A percentile compares a stretch with the other conserved stretches of the same genome.
Evolutionary conservation across 1,140 invertebrate genomes (phyloP).

Genomic region (Heliothis subflexa): DNA sequence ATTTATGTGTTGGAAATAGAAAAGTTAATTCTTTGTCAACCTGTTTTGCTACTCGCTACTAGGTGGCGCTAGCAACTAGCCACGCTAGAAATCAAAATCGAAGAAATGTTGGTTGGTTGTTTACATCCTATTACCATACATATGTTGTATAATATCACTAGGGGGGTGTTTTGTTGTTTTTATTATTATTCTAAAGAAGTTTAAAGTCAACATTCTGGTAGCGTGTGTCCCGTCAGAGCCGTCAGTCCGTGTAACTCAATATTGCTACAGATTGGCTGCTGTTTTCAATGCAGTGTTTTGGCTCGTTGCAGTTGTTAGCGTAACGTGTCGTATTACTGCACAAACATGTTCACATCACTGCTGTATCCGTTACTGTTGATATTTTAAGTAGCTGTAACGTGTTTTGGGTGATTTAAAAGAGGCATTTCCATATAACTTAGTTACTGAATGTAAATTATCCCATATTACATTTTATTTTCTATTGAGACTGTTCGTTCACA

Average conservation of each 20-base stretch:
- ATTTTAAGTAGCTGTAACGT: slow-evolving; percentile 12
- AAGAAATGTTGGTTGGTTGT: neutral
- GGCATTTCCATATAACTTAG: neutral
- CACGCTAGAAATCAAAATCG: no score
- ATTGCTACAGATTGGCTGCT: slow-evolving; percentile 25
- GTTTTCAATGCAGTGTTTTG: slow-evolving; percentile 50
- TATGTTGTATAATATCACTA: no score
- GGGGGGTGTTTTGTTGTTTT: neutral
- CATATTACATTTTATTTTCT: no score
- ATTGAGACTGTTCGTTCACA: no score
- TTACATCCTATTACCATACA: neutral
- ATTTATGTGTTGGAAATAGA: no score
- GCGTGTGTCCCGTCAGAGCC: slow-evolving; percentile 20
- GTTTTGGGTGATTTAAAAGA: neutral
- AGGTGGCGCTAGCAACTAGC: slow-evolving; percentile 2
- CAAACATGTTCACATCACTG: slow-evolving; percentile 17
- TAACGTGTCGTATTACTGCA: slow-evolving; percentile 29
- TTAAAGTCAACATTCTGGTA: neutral
- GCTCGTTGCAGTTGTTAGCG: slow-evolving; percentile 37
- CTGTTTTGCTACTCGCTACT: slow-evolving; percentile 5
- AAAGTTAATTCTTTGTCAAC: no score
- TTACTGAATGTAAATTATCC: neutral
- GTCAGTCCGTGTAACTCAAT: slow-evolving; percentile 49
- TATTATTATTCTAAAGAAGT: neutral
- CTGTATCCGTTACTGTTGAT: slow-evolving; percentile 39